These are phyloP conservation scores for Perca flavescens DNA, from an alignment of 2,113 vertebrate species.

Conservation along the genomic window DNA sequence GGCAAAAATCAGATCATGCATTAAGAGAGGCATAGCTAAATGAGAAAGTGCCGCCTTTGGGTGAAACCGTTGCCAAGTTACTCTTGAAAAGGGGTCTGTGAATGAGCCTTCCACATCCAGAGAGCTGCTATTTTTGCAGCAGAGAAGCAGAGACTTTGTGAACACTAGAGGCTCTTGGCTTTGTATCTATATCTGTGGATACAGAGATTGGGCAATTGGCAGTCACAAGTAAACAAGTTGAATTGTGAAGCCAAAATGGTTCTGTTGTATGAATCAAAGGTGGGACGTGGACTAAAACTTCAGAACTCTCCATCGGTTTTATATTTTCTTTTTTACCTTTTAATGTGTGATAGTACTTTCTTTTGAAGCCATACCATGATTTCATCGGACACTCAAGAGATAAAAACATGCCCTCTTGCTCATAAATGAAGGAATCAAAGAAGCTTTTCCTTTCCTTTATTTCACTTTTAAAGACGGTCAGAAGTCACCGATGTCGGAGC, in stretches of 20 bases:
- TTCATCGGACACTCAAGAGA: not conserved
- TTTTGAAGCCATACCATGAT: not conserved
- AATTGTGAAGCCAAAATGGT: not conserved
- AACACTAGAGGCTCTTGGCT: not conserved
- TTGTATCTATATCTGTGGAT: not conserved
- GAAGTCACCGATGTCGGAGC: not conserved
- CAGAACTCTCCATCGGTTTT: not conserved
- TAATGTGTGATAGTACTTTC: not conserved
- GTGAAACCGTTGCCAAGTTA: conserved; percentile 16
- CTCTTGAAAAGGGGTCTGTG: conserved; percentile 41
- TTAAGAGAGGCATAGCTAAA: conserved; percentile 32
- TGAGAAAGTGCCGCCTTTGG: conserved; percentile 27
- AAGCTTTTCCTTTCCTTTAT: not conserved
- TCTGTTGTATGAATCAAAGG: not conserved
- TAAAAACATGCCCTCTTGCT: too few relatives aligned
- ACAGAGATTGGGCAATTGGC: not conserved
- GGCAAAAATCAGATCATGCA: conserved; percentile 37
- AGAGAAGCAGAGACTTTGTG: not conserved
- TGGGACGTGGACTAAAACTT: not conserved
- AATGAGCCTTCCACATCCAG: conserved; percentile 23
- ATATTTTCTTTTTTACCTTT: not conserved
- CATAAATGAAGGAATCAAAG: too few relatives aligned
- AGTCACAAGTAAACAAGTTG: conserved; percentile 10
- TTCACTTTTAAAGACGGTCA: not conserved
- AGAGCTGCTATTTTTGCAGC: conserved; percentile 34